Evolutionary conservation across 2,797 vertebrate species (phyloP), one percentile per base, ranked within the genome.

Genomic region (Anomalospiza imberbis): DNA sequence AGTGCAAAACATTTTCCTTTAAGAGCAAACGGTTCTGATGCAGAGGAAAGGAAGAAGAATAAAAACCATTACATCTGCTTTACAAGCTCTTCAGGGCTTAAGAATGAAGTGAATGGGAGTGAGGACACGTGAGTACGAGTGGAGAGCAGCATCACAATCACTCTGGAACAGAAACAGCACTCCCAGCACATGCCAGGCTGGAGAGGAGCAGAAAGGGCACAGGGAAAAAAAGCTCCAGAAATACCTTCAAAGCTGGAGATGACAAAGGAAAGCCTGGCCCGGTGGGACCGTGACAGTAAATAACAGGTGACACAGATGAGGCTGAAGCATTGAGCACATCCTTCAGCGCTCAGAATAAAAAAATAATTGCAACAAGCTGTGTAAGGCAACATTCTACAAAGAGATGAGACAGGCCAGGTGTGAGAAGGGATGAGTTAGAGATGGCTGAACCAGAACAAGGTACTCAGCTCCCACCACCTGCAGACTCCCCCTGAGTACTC

Each of bases 181-280:
- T 83, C 53, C 78, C 81, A 55, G 57, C 68, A 29, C 8, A 13
- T 1, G 0, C 40, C 72, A 36, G 72, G 32, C 61, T 80, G 61
- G 57, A 0, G 0, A 79, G 74, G 61, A 92, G 65, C 81, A 76
- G 55, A 55, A 48, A 76, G 74, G 80, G 58, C 85, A 82, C 26
- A 8, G 66, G 44, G 31, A 29, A 70, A 60, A 60, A 86, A 76
- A 45, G 58, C 36, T 93, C 80, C 85, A 79, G 88, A 95, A 95
- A 94, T 94, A 91, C 80, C 80, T 91, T 94, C 93, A 91, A 95
- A 94, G 88, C 18, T 66, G 50, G 21, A 31, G 55, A 73, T 42
- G 76, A 94, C 88, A 95, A 94, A 94, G 36, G 34, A 63, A 96
- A 91, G 51, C 53, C n/a, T 45, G 66, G 55, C 47, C 86, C 32